These are phyloP conservation scores for Gyrodactylus salaris DNA, from an alignment of 1,140 invertebrate species.

Conservation along the genomic window DNA sequence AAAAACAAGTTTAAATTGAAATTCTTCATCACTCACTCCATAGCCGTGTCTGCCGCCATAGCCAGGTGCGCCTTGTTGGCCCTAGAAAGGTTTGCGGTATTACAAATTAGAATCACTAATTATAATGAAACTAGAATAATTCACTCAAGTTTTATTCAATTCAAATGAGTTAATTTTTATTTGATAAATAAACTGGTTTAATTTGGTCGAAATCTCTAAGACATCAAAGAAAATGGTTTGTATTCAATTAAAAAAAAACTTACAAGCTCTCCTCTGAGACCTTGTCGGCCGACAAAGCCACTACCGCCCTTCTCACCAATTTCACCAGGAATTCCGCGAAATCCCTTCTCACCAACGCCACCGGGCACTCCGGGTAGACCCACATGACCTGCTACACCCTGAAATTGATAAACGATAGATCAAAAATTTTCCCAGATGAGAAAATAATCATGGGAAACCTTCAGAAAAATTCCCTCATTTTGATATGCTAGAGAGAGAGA, in stretches of 20 bases:
- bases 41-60: neutral
- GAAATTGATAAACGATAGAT: no score
- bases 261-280: neutral
- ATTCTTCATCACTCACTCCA: neutral
- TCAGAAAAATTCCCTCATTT: no score
- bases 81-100: neutral
- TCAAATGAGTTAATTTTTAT: no score
- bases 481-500: no score
- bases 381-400: neutral
- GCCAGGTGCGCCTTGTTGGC: neutral
- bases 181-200: no score
- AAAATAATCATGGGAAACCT: no score
- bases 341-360: neutral
- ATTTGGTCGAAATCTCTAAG: no score
- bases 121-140: no score
- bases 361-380: neutral
- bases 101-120: neutral
- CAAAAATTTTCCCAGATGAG: no score
- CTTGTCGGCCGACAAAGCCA: neutral
- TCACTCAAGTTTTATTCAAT: no score
- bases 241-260: no score
- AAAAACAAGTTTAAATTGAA: neutral
- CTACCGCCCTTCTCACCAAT: neutral
- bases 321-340: neutral
- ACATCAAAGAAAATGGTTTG: no score